Conservation (phyloP, 2,888 invertebrate genomes). For the Halocaridina rubra region DNA sequence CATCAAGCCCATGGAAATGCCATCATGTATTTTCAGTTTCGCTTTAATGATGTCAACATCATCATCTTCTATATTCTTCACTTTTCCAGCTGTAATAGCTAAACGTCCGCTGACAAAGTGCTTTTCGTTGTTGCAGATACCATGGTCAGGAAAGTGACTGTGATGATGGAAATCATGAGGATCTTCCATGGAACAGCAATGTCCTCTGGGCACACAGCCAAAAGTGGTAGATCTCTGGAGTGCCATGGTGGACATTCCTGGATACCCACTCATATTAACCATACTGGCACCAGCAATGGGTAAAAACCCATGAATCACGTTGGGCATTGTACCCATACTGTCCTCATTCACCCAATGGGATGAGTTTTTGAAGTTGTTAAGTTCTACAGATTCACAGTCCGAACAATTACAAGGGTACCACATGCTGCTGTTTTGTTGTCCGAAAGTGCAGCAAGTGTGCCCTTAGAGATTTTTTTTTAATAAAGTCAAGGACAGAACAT, state of each 20-base stretch:
- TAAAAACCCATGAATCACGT: constrained; percentile 23
- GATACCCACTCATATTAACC: constrained; percentile 13
- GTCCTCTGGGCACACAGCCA: constrained; percentile 24
- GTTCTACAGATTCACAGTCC: constrained; percentile 9
- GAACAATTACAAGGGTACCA: constrained; percentile 39
- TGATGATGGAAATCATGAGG: neutral
- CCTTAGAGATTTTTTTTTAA: too few relatives aligned
- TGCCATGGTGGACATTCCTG: neutral
- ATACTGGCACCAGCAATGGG: neutral
- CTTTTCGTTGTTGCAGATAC: neutral
- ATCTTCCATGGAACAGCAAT: constrained; percentile 26
- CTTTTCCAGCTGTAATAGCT: constrained; percentile 32
- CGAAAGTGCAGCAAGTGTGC: too few relatives aligned
- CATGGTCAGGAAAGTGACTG: neutral
- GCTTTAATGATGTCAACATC: constrained; percentile 31
- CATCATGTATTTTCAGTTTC: constrained; percentile 27
- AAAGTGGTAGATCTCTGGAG: constrained; percentile 46
- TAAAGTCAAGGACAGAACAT: too few relatives aligned
- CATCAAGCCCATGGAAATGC: neutral
- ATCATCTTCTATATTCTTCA: neutral
- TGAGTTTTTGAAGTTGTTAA: constrained; percentile 16
- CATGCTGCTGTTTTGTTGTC: constrained; percentile 12
- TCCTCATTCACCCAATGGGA: neutral
- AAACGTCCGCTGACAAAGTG: constrained; percentile 36
- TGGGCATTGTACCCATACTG: constrained; percentile 40